Percentiles rank a stretch among this genome's conserved stretches.
Conservation (phyloP, 2,888 invertebrate genomes). For the Leucoma salicis region DNA sequence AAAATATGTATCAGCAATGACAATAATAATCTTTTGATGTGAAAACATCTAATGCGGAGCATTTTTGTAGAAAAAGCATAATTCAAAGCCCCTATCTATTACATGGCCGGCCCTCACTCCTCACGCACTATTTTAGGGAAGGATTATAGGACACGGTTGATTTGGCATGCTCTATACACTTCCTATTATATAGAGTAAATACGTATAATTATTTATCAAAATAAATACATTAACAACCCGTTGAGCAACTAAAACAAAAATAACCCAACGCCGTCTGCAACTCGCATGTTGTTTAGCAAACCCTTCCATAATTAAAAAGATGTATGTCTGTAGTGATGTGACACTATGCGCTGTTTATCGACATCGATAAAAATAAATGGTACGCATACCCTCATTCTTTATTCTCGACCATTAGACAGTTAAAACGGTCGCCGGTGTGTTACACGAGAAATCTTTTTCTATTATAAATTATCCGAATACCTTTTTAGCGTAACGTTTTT, state of each 20-base stretch:
- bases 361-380: conserved; percentile 51
- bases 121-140: no score
- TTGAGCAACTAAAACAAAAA: background rate
- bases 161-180: no score
- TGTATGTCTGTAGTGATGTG: conserved; percentile 57
- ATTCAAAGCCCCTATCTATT: no score
- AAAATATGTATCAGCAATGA: no score
- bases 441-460: conserved; percentile 61
- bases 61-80: no score
- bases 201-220: no score
- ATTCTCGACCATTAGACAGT: conserved; percentile 46
- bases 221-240: no score
- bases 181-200: no score
- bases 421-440: conserved; percentile 32
- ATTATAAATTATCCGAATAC: conserved; percentile 53
- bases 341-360: conserved; percentile 24
- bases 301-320: conserved; percentile 79
- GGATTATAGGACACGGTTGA: no score
- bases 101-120: no score
- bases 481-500: conserved; percentile 16
- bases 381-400: conserved; percentile 35
- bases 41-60: no score
- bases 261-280: background rate
- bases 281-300: conserved; percentile 54
- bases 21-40: no score